These are phyloP conservation scores for Linepithema humile DNA, from an alignment of 1,140 invertebrate species.

Conservation along the genomic window DNA sequence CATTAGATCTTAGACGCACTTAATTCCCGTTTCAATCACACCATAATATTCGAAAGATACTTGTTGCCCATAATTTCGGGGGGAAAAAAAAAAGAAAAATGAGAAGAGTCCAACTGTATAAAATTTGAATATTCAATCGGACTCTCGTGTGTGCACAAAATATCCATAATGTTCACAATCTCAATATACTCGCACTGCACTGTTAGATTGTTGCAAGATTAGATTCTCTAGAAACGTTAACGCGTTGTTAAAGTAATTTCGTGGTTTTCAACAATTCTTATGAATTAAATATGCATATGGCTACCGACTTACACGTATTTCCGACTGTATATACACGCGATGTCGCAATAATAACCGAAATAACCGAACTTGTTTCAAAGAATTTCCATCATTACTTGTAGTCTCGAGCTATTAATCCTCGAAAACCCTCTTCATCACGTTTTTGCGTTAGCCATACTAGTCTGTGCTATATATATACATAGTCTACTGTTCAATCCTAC, in stretches of 20 bases:
- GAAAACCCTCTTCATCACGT: not conserved
- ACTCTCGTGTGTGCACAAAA: constrained; percentile 29
- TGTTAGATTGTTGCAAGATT: constrained; percentile 43
- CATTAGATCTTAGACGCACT: constrained; percentile 17
- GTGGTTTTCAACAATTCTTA: not conserved
- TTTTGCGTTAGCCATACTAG: constrained; percentile 35
- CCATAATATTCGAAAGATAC: not conserved
- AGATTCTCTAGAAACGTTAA: constrained; percentile 1
- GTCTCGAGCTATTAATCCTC: constrained; percentile 11
- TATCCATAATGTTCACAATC: constrained; percentile 11
- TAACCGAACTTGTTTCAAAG: not conserved
- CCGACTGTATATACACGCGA: constrained; percentile 37
- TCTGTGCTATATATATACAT: constrained; percentile 19
- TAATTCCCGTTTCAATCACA: constrained; percentile 7
- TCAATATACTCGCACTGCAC: constrained; percentile 54
- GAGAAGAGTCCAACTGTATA: not conserved
- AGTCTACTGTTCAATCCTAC: constrained; percentile 38
- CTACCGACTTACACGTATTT: not conserved
- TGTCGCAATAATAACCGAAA: not conserved
- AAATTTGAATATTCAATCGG: not conserved
- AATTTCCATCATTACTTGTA: constrained; percentile 8
- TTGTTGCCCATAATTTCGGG: not conserved
- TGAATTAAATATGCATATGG: not conserved
- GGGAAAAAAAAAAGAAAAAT: not conserved
- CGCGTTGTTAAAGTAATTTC: not conserved